These are phyloP conservation scores for Perca flavescens DNA, from an alignment of 2,113 vertebrate genomes.

Conservation along the genomic window DNA sequence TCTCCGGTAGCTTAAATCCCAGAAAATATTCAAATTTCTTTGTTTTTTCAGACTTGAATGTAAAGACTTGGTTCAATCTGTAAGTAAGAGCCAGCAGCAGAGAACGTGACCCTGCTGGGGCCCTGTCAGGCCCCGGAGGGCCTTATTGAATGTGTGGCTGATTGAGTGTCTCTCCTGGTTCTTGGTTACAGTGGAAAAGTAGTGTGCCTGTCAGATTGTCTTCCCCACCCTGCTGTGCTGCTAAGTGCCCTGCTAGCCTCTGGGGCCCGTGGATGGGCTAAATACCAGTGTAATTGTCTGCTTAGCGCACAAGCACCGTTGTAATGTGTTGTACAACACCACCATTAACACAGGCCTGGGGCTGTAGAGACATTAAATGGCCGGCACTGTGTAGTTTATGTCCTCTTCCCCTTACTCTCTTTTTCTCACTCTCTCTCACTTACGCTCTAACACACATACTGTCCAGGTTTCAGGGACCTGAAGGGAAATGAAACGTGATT, in stretches of 20 bases:
- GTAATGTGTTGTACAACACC: constrained; percentile 92
- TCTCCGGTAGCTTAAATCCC: fast-evolving
- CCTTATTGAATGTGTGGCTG: not conserved
- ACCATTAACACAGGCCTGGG: constrained; percentile 90
- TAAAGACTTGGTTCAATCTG: not conserved
- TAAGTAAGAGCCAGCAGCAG: constrained; percentile 37
- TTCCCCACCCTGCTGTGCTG: constrained; percentile 75
- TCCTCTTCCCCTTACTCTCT: constrained; percentile 61
- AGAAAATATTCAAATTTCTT: not conserved
- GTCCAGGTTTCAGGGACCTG: constrained; percentile 17
- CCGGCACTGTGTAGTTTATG: constrained; percentile 79
- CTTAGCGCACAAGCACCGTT: constrained; percentile 80
- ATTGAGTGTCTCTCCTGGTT: constrained; percentile 41
- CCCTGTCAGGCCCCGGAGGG: not conserved
- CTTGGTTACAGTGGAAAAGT: constrained; percentile 75
- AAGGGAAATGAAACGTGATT: constrained; percentile 12
- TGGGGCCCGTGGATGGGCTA: constrained; percentile 89
- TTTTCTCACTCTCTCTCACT: constrained; percentile 44
- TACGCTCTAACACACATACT: constrained; percentile 11
- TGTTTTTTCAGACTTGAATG: not conserved
- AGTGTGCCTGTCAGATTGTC: constrained; percentile 83
- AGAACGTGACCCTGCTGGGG: constrained; percentile 12
- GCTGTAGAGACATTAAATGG: constrained; percentile 86
- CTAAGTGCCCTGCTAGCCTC: constrained; percentile 84
- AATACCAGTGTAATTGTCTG: constrained; percentile 92